phyloP scores from a whole-genome alignment of 2,888 invertebrate species.

The Stenodema calcarata region DNA sequence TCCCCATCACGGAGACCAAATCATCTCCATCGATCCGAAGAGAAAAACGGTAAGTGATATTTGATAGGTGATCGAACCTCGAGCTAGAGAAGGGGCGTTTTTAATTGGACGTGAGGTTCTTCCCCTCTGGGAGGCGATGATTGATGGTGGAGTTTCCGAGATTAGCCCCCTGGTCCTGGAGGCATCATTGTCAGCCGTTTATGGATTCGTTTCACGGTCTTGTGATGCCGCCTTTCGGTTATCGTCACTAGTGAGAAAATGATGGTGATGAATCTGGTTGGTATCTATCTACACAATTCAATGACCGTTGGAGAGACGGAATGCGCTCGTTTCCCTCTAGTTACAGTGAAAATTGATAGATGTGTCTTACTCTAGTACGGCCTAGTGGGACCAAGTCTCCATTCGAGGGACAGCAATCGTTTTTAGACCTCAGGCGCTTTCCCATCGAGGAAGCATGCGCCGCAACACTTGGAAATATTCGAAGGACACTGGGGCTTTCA shows the following conservation, averaged over 20 bases:
- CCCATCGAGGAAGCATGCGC: too few species aligned
- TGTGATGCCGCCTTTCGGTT: not conserved
- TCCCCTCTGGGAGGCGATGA: conserved; percentile 15
- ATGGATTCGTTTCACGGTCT: not conserved
- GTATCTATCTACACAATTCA: not conserved
- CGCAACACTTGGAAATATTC: too few species aligned
- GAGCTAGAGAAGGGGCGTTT: conserved; percentile 1
- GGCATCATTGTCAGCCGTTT: conserved; percentile 17
- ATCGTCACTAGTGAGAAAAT: not conserved
- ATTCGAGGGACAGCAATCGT: too few species aligned
- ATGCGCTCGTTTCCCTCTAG: too few species aligned
- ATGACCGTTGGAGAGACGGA: not conserved
- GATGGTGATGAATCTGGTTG: not conserved
- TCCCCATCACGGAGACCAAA: not conserved
- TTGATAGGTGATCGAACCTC: conserved; percentile 34
- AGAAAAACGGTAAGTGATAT: conserved; percentile 28
- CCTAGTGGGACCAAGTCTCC: too few species aligned
- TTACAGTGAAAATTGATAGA: too few species aligned
- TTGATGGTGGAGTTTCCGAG: conserved; percentile 15
- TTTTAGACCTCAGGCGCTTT: too few species aligned
- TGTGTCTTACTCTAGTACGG: too few species aligned
- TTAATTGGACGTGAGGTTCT: conserved; percentile 24
- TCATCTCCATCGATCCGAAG: not conserved
- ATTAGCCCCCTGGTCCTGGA: conserved; percentile 1
- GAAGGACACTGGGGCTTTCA: too few species aligned